Base-by-base conservation (phyloP, 2,797 vertebrate species). In the Holocentrus rufus region DNA sequence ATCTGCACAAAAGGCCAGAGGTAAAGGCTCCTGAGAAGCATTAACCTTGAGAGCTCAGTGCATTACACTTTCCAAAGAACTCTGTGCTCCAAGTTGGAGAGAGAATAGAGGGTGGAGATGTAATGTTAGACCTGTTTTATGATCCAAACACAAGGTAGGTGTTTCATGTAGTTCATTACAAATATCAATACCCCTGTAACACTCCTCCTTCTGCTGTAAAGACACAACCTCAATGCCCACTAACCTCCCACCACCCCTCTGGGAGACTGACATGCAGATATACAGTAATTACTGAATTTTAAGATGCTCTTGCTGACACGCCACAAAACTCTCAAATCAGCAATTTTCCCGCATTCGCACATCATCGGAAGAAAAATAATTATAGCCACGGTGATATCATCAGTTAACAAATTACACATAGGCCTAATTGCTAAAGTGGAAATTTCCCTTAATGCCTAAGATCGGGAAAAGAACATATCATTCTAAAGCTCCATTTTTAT, bases 1-100 rank as follows among this genome's bases (percentile, higher is more conserved):
- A 86, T 88, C 85, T 69, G 77, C 77, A 72, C 81, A 78, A 80
- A 65, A 81, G 80, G 85, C 82, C 87, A 88, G 75, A 79, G 81
- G 83, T 87, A 87, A 87, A 84, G 67, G 69, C 89, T 90, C 83
- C 68, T 10, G 77, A 89, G 89, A 63, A 76, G 82, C 84, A 87
- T 85, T 89, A 90, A 89, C 88, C 87, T 90, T 89, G 82, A 90
- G 75, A 82, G 85, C 84, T 68, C 54, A 63, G 68, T 22, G 62
- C 30, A 30, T 52, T 53, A 55, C 66, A 76, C 79, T 82, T 85
- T 81, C 49, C 56, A 14, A 30, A 83, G 59, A 80, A 74, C 76
- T 55, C 30, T 17, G 25, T 7, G 55, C 65, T 15, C 64, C 13
- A 50, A 54, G 52, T 74, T 1, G 6, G 18, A 25, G 30, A 50